phyloP scores from a whole-genome alignment of 1,140 invertebrate species.

The Diorhabda carinulata region DNA sequence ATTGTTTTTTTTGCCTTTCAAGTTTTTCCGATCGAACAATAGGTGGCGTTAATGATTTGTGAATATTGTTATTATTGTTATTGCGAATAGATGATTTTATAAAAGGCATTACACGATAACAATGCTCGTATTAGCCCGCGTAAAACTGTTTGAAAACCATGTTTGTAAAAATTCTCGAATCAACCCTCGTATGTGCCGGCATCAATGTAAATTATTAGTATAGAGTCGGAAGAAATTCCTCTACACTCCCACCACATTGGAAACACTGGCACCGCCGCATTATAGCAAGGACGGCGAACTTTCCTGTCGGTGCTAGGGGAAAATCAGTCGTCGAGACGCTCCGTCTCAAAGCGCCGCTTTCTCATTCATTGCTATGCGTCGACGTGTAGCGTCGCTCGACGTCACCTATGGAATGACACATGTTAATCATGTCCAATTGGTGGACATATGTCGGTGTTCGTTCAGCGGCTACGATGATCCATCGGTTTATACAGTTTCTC shows the following conservation, averaged over 20 bases:
- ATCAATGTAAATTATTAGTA: too few species aligned
- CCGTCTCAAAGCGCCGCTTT: constrained; percentile 13
- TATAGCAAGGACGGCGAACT: constrained; percentile 22
- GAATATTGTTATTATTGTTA: too few species aligned
- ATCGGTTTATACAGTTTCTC: neutral
- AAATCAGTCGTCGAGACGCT: constrained; percentile 29
- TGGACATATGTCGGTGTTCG: constrained; percentile 24
- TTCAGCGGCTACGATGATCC: neutral
- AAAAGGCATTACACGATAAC: too few species aligned
- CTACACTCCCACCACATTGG: neutral
- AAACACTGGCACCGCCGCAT: constrained; percentile 5
- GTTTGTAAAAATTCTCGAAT: too few species aligned
- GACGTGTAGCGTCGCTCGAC: constrained; percentile 9
- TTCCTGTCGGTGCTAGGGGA: constrained; percentile 13
- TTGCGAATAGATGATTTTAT: too few species aligned
- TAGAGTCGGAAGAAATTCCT: neutral
- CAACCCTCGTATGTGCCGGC: too few species aligned
- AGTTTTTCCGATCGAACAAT: too few species aligned
- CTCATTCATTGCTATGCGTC: constrained; percentile 14
- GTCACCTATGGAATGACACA: constrained; percentile 23
- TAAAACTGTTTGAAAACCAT: too few species aligned
- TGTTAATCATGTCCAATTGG: constrained; percentile 26
- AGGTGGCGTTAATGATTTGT: too few species aligned
- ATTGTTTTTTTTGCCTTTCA: too few species aligned
- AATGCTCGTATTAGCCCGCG: too few species aligned